Conservation (phyloP, 2,113 vertebrate genomes). For the Amphiprion ocellaris region DNA sequence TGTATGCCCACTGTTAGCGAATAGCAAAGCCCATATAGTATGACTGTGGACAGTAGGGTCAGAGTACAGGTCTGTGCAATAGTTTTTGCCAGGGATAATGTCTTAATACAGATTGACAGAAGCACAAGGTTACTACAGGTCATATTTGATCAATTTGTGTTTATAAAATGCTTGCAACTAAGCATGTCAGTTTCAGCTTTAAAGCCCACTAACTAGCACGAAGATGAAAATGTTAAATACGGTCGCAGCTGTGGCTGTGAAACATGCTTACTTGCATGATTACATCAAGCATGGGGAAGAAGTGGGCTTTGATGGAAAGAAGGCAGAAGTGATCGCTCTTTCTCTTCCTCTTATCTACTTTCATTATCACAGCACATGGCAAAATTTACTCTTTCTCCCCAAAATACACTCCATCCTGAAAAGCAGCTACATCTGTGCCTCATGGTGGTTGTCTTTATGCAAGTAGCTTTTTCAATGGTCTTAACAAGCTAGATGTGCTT, state of each 20-base stretch:
- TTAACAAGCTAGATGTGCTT: background rate
- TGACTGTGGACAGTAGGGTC: conserved; percentile 27
- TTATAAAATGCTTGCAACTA: conserved; percentile 17
- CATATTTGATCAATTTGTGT: conserved; percentile 7
- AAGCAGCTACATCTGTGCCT: background rate
- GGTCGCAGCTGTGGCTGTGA: conserved; percentile 47
- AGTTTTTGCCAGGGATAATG: background rate
- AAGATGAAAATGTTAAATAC: conserved; percentile 8
- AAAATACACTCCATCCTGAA: background rate
- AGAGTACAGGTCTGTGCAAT: conserved; percentile 56
- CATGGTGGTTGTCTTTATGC: background rate
- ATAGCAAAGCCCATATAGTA: conserved; percentile 1
- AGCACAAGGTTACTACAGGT: conserved; percentile 2
- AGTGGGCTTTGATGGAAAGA: conserved; percentile 39
- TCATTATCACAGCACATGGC: conserved; percentile 33
- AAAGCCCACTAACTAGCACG: background rate
- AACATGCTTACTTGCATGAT: conserved; percentile 41
- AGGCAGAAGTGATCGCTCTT: conserved; percentile 53
- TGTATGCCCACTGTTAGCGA: conserved; percentile 14
- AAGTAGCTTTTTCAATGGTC: conserved; percentile 23
- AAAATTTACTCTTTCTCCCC: conserved; percentile 7
- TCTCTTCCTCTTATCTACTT: conserved; percentile 63
- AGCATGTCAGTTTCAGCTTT: background rate
- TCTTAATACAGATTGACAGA: conserved; percentile 16
- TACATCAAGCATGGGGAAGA: conserved; percentile 37